Base-by-base conservation (phyloP, 1,140 invertebrate species). In the Pachypsylla venusta region DNA sequence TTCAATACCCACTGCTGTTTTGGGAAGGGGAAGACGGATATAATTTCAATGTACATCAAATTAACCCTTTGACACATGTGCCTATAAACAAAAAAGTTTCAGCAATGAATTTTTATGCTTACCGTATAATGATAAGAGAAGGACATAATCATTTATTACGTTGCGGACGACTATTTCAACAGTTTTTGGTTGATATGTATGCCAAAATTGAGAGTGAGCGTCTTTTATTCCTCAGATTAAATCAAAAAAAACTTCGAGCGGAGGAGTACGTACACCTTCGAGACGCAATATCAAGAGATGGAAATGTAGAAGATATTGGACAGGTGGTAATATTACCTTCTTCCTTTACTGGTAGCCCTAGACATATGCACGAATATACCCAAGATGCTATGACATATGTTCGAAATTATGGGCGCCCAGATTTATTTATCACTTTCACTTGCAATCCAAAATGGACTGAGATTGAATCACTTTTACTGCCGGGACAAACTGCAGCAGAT, bases 1-100 rank as follows among this genome's bases (percentile, higher is more conserved):
- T 77, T 28, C 74, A 77, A 67, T 76, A 76, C 69, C 73, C 25
- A 59, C 25, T 76, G 4, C 64, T 76, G 26, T 76, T 74, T 67
- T 73, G 70, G 66, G 56, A 72, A 64, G 73, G 75, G 25, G 67
- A 74, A 64, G 70, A 75, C 67, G 72, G 69, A 62, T 75, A 75
- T 68, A 53, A 70, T 66, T 67, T 74, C 35, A 63, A 66, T 54
- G 69, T 76, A 42, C 69, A 68, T 63, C 63, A 69, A 22, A 13
- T 16, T 24, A 16, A 55, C 24, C 10, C 14, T 7, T 4, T 7
- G 3, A 12, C 54, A 25, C 14, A n/a, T 5, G 22, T 53, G 40
- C 3, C 22, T 20, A 19, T 4, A 25, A 60, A 60, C 53, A 69
- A 69, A 57, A 68, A 62, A 62, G 58, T 70, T 10, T 57, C 59